Evolutionary conservation across 2,113 vertebrate genomes (phyloP), one percentile per base, ranked within the genome.

Genomic region (Notarius lentiginosus): DNA sequence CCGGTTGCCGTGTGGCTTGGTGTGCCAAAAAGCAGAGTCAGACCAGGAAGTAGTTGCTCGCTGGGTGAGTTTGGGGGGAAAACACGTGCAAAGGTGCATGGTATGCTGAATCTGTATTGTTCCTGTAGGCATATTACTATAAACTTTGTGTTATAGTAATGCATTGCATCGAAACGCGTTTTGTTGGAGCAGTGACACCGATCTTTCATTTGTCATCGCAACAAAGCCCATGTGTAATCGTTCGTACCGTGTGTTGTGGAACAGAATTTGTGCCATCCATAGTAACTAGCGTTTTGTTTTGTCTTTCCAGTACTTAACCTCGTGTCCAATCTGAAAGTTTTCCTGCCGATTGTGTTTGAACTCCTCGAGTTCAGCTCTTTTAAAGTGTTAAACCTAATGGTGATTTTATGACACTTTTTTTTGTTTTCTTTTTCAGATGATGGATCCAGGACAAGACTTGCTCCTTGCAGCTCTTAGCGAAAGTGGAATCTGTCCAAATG

Each of bases 361-460:
- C 7, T 17, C 27, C 0, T 10, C 15, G n/a, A 61, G 18, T 3
- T n/a, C 18, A 30, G 27, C 8, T 22, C 10, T 20, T 61, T 79
- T 6, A 18, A n/a, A 24, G 5, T 66, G 7, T 24, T 14, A 17
- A 47, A 41, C 17, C 3, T 82, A 14, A 7, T 47, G 4, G 8
- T 66, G 61, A 53, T 76, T 0, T 14, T 79, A 14, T 30, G 15
- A 17, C 6, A 41, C 41, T 41, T 41, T 41, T 41, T 76, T 9
- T n/a, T 12, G 11, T 27, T 75, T 70, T 89, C 1, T 91, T 83
- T 89, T 93, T 86, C 93, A 99, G 97, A 99, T 95, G 95, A 96
- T 99, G 97, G 98, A 99, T 94, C 98, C 98, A 91, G 98, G 97
- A 95, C 98, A 99, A 94, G 98, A 99, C 95, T 96, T 99, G 94